Base-by-base conservation (phyloP, 2,113 vertebrate genomes). In the Rousettus leschenaultii region DNA sequence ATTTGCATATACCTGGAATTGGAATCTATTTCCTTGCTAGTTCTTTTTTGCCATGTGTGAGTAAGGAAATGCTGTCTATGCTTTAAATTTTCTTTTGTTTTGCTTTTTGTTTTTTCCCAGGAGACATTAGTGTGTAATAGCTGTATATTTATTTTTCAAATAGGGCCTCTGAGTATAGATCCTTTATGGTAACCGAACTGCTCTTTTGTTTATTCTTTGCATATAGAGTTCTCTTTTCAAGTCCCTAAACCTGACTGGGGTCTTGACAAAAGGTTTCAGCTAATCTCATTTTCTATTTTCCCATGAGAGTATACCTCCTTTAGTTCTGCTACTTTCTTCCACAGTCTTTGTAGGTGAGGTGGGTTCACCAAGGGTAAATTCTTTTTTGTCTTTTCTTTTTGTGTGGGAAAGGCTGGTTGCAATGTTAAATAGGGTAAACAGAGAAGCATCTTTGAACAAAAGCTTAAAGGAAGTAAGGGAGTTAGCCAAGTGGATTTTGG, bases 221-320 rank as follows among this genome's bases (percentile, higher is more conserved):
- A 35, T 35, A 21, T 30, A 22, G 70, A 83, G 13, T 92, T 94
- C 48, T 86, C 71, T 94, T 95, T 89, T 87, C 33, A 94, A 74
- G 30, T 92, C 35, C 66, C 43, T 86, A 45, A 89, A 68, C 33
- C 28, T 61, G 70, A 59, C 7, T 92, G 45, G 6, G 33, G 21
- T 68, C 59, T 75, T 82, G 38, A 94, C 40, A 70, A 57, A 88
- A 70, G 16, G 22, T 80, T 77, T 40, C 15, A 70, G 24, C 59
- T 90, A 53, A 82, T 90, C 40, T 51, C 48, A 11, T 75, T 7
- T 30, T 92, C 48, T 35, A 63, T 92, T 94, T 97, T 75, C 84
- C 86, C 18, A 6, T 75, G 26, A 21, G 19, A 85, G 19, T 66
- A 16, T 71, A 43, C 33, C 89, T 51, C 63, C 28, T 96, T 13